Evolutionary conservation across 2,113 vertebrate species (phyloP).

Genomic region (Scatophagus argus): DNA sequence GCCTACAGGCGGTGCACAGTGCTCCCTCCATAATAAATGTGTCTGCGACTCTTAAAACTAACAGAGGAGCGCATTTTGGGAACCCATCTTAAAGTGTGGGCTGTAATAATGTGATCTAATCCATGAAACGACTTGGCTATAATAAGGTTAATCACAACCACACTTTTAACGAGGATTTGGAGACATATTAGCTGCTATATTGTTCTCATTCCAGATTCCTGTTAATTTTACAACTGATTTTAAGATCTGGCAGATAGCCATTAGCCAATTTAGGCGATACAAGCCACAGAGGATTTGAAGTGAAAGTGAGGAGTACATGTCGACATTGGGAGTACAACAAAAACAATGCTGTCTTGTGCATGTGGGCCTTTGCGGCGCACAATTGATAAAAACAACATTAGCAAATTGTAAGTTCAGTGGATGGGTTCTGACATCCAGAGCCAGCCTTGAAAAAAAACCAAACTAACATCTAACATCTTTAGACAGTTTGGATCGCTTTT

Average conservation of each 20-base stretch:
- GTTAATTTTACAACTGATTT: conserved; percentile 75
- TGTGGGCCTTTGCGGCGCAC: neutral
- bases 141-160: conserved; percentile 67
- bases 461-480: neutral
- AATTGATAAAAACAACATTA: neutral
- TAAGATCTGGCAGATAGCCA: conserved; percentile 67
- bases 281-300: conserved; percentile 41
- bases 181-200: conserved; percentile 67
- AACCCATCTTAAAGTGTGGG: conserved; percentile 24
- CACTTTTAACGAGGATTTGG: conserved; percentile 70
- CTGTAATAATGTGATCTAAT: conserved; percentile 63
- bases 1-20: conserved; percentile 10
- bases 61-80: conserved; percentile 36
- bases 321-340: neutral
- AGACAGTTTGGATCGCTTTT: neutral
- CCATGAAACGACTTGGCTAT: conserved; percentile 62
- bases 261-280: conserved; percentile 44
- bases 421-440: neutral
- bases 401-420: neutral
- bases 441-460: neutral
- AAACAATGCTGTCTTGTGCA: neutral
- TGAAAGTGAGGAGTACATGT: conserved; percentile 29
- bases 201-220: conserved; percentile 60
- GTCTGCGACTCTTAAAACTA: conserved; percentile 35
- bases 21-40: conserved; percentile 24